A percentile compares a stretch with the other conserved stretches of the same genome.
Evolutionary conservation across 2,113 vertebrate genomes (phyloP).

Genomic region (Sardina pilchardus): DNA sequence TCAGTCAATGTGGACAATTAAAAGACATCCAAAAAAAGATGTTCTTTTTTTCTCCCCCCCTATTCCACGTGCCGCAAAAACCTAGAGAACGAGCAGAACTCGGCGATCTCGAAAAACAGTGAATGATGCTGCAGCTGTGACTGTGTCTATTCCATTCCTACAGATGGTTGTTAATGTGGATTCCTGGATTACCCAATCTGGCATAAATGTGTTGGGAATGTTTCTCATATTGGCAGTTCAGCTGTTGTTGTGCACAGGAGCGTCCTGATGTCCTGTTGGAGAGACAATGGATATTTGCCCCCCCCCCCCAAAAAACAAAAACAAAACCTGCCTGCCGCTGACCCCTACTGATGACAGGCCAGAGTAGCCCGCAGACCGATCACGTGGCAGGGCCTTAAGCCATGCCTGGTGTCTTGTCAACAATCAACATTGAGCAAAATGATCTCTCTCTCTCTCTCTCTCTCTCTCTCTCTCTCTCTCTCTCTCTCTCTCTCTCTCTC

Average conservation of each 20-base stretch:
- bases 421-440: neutral
- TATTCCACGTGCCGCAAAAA: neutral
- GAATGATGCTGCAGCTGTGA: neutral
- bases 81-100: neutral
- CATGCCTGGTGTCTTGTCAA: neutral
- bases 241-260: neutral
- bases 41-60: too few relatives aligned
- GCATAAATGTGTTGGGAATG: neutral
- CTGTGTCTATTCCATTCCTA: neutral
- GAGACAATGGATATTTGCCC: neutral
- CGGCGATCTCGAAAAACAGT: neutral
- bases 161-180: neutral
- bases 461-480: neutral
- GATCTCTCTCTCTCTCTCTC: neutral
- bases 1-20: neutral
- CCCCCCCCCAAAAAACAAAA: too few relatives aligned
- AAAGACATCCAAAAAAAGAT: too few relatives aligned
- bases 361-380: neutral
- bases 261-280: neutral
- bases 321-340: neutral
- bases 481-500: neutral
- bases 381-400: neutral
- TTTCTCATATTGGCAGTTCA: neutral
- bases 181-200: neutral
- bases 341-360: neutral